Conservation (phyloP, 2,888 invertebrate genomes). For the Drosophila prolongata region DNA sequence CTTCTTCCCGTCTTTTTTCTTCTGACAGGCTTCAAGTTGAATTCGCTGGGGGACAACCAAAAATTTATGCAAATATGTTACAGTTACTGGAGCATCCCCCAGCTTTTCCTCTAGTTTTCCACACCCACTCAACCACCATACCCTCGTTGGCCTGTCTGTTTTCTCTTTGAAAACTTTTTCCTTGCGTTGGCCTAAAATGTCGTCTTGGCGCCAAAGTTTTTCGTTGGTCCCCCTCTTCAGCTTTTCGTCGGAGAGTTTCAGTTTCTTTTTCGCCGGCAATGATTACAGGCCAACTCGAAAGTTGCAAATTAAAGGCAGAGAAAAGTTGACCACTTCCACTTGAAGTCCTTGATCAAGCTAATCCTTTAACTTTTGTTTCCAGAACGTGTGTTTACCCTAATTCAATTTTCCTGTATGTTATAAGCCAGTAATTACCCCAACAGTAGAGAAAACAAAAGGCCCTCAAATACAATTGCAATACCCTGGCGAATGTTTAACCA, state of each 20-base stretch:
- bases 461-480: slow-evolving; percentile 38
- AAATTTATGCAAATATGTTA: slow-evolving; percentile 71
- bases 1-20: slow-evolving; percentile 1
- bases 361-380: slow-evolving; percentile 16
- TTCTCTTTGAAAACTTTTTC: slow-evolving; percentile 48
- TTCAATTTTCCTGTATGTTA: slow-evolving; percentile 19
- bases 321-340: slow-evolving; percentile 19
- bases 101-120: slow-evolving; percentile 10
- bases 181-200: slow-evolving; percentile 55
- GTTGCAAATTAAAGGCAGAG: slow-evolving; percentile 65
- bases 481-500: slow-evolving; percentile 39
- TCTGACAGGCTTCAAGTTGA: slow-evolving; percentile 46
- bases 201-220: slow-evolving; percentile 68
- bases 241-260: slow-evolving; percentile 13
- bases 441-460: slow-evolving; percentile 24
- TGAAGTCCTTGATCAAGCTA: slow-evolving; percentile 16
- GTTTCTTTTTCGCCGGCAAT: slow-evolving; percentile 48
- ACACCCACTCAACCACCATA: not conserved
- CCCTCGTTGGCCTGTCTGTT: slow-evolving; percentile 22
- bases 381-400: slow-evolving; percentile 4
- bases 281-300: slow-evolving; percentile 66
- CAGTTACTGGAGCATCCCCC: slow-evolving; percentile 40
- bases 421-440: slow-evolving; percentile 23
- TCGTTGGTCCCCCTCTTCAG: slow-evolving; percentile 9
- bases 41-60: slow-evolving; percentile 34